These are phyloP conservation scores for Eriosoma lanigerum DNA, from an alignment of 1,140 invertebrate genomes.

Conservation along the genomic window DNA sequence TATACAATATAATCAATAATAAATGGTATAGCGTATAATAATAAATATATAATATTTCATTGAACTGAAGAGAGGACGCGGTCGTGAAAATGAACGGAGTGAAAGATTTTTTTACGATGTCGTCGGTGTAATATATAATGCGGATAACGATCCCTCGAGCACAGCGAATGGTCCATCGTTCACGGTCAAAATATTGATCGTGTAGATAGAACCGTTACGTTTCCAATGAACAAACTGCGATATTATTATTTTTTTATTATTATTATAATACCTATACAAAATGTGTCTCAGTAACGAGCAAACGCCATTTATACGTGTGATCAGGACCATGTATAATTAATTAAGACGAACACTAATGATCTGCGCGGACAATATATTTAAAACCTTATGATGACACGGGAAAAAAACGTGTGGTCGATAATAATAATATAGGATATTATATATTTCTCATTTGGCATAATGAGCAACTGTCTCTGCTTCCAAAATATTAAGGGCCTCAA, in stretches of 20 bases:
- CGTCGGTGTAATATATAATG: not conserved
- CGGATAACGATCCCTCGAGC: not conserved
- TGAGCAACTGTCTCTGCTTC: too few species aligned
- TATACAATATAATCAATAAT: too few species aligned
- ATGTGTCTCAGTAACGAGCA: constrained; percentile 6
- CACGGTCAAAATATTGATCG: constrained; percentile 28
- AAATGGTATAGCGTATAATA: too few species aligned
- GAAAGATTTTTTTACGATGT: constrained; percentile 5
- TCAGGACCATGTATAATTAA: constrained; percentile 18
- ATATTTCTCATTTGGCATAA: too few species aligned
- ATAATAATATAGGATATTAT: too few species aligned
- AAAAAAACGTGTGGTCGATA: too few species aligned
- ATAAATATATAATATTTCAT: too few species aligned
- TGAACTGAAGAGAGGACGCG: too few species aligned
- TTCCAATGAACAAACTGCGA: constrained; percentile 10
- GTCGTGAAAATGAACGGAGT: not conserved
- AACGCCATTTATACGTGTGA: not conserved
- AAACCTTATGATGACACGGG: not conserved
- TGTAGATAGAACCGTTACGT: constrained; percentile 10
- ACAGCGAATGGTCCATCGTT: constrained; percentile 9
- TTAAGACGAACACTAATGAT: constrained; percentile 13
- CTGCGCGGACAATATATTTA: not conserved
- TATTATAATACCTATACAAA: not conserved
- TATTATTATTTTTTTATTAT: not conserved
- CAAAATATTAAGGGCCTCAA: too few species aligned